Percentiles rank a stretch among this genome's conserved stretches.
These are phyloP conservation scores for Siniperca obscura DNA, from an alignment of 2,797 vertebrate genomes.

Conservation along the genomic window DNA sequence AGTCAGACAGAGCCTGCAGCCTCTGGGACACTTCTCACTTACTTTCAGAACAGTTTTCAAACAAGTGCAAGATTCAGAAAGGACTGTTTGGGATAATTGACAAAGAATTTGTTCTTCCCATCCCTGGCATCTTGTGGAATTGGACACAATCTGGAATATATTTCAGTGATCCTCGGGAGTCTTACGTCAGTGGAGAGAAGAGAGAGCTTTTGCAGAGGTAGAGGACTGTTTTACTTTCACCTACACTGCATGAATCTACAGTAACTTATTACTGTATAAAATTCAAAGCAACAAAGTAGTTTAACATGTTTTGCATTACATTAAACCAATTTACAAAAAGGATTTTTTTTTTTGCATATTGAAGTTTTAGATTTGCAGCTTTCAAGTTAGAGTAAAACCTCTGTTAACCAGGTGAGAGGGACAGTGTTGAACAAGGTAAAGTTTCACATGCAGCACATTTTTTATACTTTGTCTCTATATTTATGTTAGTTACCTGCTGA, in stretches of 20 bases:
- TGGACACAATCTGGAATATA: constrained; percentile 78
- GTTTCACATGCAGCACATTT: neutral
- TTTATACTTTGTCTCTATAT: constrained; percentile 2
- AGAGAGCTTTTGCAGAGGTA: constrained; percentile 72
- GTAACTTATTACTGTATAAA: neutral
- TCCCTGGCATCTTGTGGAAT: constrained; percentile 64
- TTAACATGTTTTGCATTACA: constrained; percentile 1
- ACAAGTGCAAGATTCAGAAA: constrained; percentile 80
- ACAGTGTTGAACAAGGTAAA: neutral
- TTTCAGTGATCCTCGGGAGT: constrained; percentile 53
- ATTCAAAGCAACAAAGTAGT: neutral
- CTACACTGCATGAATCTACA: constrained; percentile 42
- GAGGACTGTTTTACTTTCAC: constrained; percentile 56
- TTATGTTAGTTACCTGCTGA: constrained; percentile 2
- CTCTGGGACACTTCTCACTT: constrained; percentile 73
- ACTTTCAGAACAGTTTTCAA: constrained; percentile 85
- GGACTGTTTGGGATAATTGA: constrained; percentile 72
- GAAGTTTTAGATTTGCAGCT: constrained; percentile 8
- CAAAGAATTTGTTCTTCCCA: constrained; percentile 54
- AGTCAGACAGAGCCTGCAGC: constrained; percentile 55
- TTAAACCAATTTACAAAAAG: neutral
- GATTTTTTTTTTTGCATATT: neutral
- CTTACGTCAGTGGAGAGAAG: constrained; percentile 47
- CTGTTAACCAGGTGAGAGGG: neutral
- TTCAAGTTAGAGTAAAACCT: constrained; percentile 6